phyloP scores from a whole-genome alignment of 2,113 vertebrate species.

The Aspiorhynchus laticeps region DNA sequence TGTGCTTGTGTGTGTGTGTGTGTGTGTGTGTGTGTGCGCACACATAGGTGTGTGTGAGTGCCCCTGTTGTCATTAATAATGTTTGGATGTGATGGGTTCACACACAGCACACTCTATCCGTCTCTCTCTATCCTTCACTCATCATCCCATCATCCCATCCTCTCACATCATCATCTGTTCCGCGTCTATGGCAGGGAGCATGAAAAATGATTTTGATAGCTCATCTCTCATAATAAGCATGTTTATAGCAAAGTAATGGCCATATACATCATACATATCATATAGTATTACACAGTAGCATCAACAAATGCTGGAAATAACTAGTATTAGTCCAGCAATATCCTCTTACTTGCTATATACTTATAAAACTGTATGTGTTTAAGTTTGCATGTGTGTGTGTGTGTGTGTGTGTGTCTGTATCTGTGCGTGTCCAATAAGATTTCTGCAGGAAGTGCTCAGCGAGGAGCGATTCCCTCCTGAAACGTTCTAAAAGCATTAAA shows the following conservation, averaged over 20 bases:
- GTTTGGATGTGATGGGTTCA: slow-evolving; percentile 44
- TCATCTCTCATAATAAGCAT: slow-evolving; percentile 51
- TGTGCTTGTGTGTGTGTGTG: background rate
- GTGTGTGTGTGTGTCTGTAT: slow-evolving; percentile 15
- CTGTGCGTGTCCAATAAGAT: slow-evolving; percentile 41
- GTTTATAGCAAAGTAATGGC: slow-evolving; percentile 34
- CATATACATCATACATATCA: slow-evolving; percentile 22
- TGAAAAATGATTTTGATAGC: slow-evolving; percentile 40
- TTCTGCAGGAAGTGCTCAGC: slow-evolving; percentile 39
- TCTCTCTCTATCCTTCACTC: slow-evolving; percentile 43
- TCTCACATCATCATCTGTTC: slow-evolving; percentile 48
- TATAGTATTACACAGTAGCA: slow-evolving; percentile 28
- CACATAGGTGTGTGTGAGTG: slow-evolving; percentile 16
- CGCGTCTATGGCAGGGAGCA: slow-evolving; percentile 20
- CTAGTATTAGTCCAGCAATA: slow-evolving; percentile 29
- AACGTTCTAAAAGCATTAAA: slow-evolving; percentile 34
- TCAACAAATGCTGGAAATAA: slow-evolving; percentile 23
- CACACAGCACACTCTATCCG: slow-evolving; percentile 46
- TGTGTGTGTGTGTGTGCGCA: background rate
- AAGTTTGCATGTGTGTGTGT: background rate
- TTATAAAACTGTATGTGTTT: slow-evolving; percentile 11
- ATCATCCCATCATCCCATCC: slow-evolving; percentile 41
- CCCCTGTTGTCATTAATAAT: slow-evolving; percentile 47
- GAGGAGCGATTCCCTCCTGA: slow-evolving; percentile 26
- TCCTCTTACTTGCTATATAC: slow-evolving; percentile 28